These are phyloP conservation scores for Synanthedon formicaeformis DNA, from an alignment of 2,888 invertebrate species.

Conservation along the genomic window DNA sequence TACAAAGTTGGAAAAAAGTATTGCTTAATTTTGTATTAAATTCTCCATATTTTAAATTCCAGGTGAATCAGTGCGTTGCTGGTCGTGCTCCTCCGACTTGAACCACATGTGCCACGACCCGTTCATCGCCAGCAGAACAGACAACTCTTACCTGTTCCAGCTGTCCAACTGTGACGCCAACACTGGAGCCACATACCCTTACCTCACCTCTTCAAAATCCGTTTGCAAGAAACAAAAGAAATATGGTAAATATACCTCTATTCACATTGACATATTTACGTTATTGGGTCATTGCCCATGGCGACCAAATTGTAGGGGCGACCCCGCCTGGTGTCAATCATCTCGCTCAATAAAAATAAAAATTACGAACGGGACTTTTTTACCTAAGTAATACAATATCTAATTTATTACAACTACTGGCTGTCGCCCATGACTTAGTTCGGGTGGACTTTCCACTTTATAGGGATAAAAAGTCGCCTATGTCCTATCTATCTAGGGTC, in stretches of 20 bases:
- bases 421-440: no score
- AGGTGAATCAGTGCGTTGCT: conserved; percentile 78
- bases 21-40: background rate
- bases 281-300: no score
- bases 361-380: no score
- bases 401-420: no score
- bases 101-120: conserved; percentile 80
- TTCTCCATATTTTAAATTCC: conserved; percentile 30
- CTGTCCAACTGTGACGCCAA: conserved; percentile 63
- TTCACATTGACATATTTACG: no score
- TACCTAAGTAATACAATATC: no score
- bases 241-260: conserved; percentile 70
- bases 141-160: conserved; percentile 53
- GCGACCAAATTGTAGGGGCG: no score
- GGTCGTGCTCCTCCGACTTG: conserved; percentile 81
- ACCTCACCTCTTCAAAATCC: conserved; percentile 64
- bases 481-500: no score
- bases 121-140: conserved; percentile 71
- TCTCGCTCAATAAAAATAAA: no score
- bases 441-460: no score
- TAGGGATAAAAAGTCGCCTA: no score
- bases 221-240: conserved; percentile 83
- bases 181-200: conserved; percentile 56
- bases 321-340: no score
- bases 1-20: background rate